phyloP scores from a whole-genome alignment of 2,888 invertebrate species.

The Nomada lathburiana region DNA sequence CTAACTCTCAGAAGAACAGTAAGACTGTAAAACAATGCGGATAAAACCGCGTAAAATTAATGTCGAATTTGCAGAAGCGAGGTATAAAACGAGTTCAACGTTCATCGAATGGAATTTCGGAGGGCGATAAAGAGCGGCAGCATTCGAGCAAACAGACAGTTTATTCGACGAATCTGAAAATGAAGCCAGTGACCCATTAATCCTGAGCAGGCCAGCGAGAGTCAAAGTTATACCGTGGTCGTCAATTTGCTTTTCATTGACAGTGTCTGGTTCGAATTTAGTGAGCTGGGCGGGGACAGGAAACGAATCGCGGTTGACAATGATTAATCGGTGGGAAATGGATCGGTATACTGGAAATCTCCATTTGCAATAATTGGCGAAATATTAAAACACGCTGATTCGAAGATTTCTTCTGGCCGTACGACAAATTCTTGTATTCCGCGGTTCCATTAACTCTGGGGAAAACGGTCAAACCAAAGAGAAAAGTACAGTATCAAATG shows the following conservation, averaged over 20 bases:
- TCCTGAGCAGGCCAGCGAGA: constrained; percentile 46
- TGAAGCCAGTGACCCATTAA: constrained; percentile 54
- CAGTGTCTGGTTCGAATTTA: constrained; percentile 70
- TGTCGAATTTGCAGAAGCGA: too few species aligned
- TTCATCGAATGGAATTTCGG: neutral
- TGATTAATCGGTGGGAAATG: constrained; percentile 72
- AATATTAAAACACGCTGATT: constrained; percentile 33
- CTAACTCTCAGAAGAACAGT: too few species aligned
- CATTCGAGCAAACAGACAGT: constrained; percentile 14
- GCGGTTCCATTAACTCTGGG: too few species aligned
- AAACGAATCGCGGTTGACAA: constrained; percentile 75
- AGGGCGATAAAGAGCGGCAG: too few species aligned
- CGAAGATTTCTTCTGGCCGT: neutral
- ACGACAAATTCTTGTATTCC: neutral
- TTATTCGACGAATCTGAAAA: constrained; percentile 41
- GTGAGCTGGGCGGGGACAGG: constrained; percentile 68
- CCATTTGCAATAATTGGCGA: constrained; percentile 48
- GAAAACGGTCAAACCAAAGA: too few species aligned
- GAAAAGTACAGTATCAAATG: too few species aligned
- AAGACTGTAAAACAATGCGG: too few species aligned
- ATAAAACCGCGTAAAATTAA: too few species aligned
- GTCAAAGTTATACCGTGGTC: constrained; percentile 64
- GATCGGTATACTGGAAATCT: constrained; percentile 47
- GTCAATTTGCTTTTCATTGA: constrained; percentile 69
- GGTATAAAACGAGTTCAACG: too few species aligned